Conservation (phyloP, 1,140 invertebrate genomes). For the Platyura marginata region DNA sequence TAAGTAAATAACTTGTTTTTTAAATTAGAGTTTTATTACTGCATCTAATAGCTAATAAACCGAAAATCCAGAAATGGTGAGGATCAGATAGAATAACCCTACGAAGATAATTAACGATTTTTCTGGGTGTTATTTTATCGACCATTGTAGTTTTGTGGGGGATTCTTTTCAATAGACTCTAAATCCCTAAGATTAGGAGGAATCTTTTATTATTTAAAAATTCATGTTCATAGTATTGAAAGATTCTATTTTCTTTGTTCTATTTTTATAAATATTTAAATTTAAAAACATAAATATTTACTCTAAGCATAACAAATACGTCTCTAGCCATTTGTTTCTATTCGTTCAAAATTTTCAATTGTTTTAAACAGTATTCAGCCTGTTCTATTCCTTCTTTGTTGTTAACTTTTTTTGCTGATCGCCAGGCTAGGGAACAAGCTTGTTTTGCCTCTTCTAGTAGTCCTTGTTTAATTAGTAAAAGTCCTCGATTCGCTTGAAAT, state of each 20-base stretch:
- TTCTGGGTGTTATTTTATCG: too few species aligned
- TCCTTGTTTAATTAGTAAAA: conserved; percentile 52
- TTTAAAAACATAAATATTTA: not conserved
- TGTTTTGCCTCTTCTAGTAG: conserved; percentile 49
- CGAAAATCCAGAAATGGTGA: not conserved
- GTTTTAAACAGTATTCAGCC: conserved; percentile 47
- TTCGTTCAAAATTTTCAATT: conserved; percentile 27
- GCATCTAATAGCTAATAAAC: too few species aligned
- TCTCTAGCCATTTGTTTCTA: not conserved
- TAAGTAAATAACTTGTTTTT: too few species aligned
- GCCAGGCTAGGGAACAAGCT: conserved; percentile 47
- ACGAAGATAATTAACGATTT: too few species aligned
- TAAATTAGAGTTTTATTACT: too few species aligned
- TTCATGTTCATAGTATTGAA: too few species aligned
- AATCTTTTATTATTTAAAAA: too few species aligned
- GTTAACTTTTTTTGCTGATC: conserved; percentile 40
- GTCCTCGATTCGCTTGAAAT: conserved; percentile 68
- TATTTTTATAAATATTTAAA: not conserved
- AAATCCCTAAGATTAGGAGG: too few species aligned
- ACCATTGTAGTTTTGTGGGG: too few species aligned
- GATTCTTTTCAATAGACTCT: too few species aligned
- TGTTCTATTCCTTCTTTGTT: conserved; percentile 42
- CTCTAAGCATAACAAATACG: not conserved
- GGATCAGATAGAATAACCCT: not conserved
- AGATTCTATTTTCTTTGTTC: not conserved